phyloP scores from a whole-genome alignment of 2,888 invertebrate genomes.

The Noctua fimbriata region DNA sequence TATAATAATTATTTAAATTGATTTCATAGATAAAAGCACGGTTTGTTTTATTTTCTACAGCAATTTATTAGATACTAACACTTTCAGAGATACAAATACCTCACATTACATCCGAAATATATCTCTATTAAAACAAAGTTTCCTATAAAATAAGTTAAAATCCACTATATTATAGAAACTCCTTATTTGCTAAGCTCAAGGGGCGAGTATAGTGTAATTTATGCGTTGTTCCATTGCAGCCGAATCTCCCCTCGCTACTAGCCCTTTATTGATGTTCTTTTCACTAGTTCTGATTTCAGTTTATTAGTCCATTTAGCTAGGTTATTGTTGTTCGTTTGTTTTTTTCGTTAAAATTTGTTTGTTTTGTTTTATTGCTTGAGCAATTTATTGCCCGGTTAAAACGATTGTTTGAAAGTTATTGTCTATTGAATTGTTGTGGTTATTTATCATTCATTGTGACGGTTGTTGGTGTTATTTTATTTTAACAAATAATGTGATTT shows the following conservation, averaged over 20 bases:
- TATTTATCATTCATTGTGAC: slow-evolving; percentile 21
- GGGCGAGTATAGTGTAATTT: slow-evolving; percentile 76
- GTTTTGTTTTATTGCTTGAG: slow-evolving; percentile 58
- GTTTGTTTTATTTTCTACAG: neutral
- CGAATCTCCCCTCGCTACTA: slow-evolving; percentile 72
- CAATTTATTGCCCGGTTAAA: slow-evolving; percentile 40
- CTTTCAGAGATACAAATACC: neutral
- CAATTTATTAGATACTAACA: too few relatives aligned
- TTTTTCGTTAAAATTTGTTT: slow-evolving; percentile 65
- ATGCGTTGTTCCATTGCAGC: slow-evolving; percentile 79
- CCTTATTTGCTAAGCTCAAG: slow-evolving; percentile 66
- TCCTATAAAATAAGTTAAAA: slow-evolving; percentile 65
- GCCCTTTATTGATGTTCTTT: slow-evolving; percentile 87
- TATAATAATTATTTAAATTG: neutral
- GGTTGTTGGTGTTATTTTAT: neutral
- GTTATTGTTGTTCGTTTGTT: slow-evolving; percentile 77
- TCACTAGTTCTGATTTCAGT: slow-evolving; percentile 88
- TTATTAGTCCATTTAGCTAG: slow-evolving; percentile 85
- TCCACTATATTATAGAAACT: slow-evolving; percentile 62
- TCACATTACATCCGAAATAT: neutral
- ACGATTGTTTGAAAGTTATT: slow-evolving; percentile 47
- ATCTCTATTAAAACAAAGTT: slow-evolving; percentile 31
- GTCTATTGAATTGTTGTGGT: slow-evolving; percentile 29
- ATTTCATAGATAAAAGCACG: too few relatives aligned
- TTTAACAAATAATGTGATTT: neutral